Conservation (phyloP, 2,888 invertebrate species). For the Dolichomitus sp. region DNA sequence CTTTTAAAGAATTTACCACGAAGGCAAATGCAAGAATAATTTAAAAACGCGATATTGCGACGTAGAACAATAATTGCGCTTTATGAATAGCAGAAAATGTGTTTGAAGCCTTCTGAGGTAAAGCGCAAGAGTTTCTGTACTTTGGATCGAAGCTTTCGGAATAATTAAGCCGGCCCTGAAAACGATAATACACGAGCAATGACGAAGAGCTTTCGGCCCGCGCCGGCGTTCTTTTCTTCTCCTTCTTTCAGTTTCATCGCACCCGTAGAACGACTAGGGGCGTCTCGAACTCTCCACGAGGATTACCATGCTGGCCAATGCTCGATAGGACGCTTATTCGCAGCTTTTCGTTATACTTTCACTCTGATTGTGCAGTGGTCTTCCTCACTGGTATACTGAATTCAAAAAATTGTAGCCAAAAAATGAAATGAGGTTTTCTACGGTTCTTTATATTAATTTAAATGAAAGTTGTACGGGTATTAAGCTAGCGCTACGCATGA, state of each 20-base stretch:
- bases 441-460: too few relatives aligned
- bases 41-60: background rate
- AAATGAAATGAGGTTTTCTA: too few relatives aligned
- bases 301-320: background rate
- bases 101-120: background rate
- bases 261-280: background rate
- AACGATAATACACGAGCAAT: conserved; percentile 44
- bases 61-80: background rate
- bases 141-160: conserved; percentile 5
- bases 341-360: background rate
- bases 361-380: background rate
- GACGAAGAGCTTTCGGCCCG: conserved; percentile 52
- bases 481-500: too few relatives aligned
- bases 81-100: background rate
- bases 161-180: conserved; percentile 23
- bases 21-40: background rate
- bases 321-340: background rate
- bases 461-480: too few relatives aligned
- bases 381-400: background rate
- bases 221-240: conserved; percentile 43
- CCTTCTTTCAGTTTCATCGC: background rate
- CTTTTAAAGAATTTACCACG: background rate
- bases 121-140: background rate
- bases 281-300: background rate
- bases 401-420: too few relatives aligned